phyloP scores from a whole-genome alignment of 2,113 vertebrate species.

The Chaetodon trifascialis region DNA sequence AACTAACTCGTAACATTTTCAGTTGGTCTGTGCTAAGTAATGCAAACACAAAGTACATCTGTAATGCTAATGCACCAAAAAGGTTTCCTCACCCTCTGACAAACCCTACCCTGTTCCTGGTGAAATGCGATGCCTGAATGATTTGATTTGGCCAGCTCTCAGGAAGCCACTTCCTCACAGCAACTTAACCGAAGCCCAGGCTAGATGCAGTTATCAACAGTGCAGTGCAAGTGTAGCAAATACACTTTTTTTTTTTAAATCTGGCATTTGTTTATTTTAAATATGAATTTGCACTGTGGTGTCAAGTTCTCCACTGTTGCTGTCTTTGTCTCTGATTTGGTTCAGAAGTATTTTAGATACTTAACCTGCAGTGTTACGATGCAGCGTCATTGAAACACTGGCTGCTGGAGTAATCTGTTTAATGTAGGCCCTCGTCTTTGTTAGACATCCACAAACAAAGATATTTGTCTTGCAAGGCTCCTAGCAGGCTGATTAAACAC shows the following conservation, averaged over 20 bases:
- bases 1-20: conserved; percentile 15
- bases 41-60: conserved; percentile 34
- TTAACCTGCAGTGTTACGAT: conserved; percentile 7
- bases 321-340: neutral
- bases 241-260: neutral
- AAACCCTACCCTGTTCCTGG: conserved; percentile 57
- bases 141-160: conserved; percentile 71
- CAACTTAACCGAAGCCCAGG: conserved; percentile 44
- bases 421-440: conserved; percentile 50
- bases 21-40: conserved; percentile 33
- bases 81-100: conserved; percentile 44
- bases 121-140: conserved; percentile 69
- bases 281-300: neutral
- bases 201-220: conserved; percentile 39
- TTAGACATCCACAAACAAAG: conserved; percentile 53
- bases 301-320: neutral
- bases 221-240: conserved; percentile 6
- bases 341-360: neutral
- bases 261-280: neutral
- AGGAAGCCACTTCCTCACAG: conserved; percentile 62
- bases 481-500: conserved; percentile 72
- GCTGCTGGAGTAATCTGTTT: conserved; percentile 26
- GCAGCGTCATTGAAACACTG: conserved; percentile 5
- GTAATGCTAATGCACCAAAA: conserved; percentile 41
- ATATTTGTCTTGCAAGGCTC: conserved; percentile 63